Evolutionary conservation across 2,888 invertebrate genomes (phyloP), one percentile per base, ranked within the genome.

Genomic region (Trachelus stipa): DNA sequence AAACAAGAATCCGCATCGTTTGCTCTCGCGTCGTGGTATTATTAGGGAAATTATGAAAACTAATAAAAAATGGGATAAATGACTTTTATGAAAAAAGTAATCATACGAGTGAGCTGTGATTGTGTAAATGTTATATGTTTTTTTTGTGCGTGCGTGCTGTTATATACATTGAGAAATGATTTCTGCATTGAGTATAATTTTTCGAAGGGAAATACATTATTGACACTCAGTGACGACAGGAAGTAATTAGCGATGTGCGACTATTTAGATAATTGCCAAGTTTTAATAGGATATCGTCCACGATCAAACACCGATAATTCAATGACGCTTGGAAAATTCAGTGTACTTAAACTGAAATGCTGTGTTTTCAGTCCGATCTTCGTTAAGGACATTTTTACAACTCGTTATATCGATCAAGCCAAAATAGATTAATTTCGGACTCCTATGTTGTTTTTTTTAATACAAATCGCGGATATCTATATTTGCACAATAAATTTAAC

Each of bases 31-130:
- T 15, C 56, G 56, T 9, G 56, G 23, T 56, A 56, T 56, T 56
- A 56, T 56, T 56, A 56, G 56, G 9, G 6, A 56, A 56, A 56
- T 56, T 9, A 56, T 56, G 56, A 23, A 56, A 56, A 56, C 23
- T 56, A 23, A 56, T 56, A 23, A 56, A 23, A 23, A 56, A 23
- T 23, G 23, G 23, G 15, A 15, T 23, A 23, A 56, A 73, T 78
- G 74, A 79, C 73, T 75, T 68, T 56, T 40, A 73, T 34, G 74
- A 71, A 37, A 76, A 80, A 78, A 80, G 79, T 80, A 80, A 83
- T 75, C 74, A 78, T 78, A 84, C 83, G 79, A 78, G 78, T 79
- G 80, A 84, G 73, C 86, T 87, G 85, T 85, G 86, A 87, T 86
- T 83, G 83, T 85, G 76, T 83, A 84, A 83, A 85, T 85, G 82